A percentile compares a stretch with the other conserved stretches of the same genome.
phyloP scores from a whole-genome alignment of 2,888 invertebrate genomes.

The Eilema depressum region DNA sequence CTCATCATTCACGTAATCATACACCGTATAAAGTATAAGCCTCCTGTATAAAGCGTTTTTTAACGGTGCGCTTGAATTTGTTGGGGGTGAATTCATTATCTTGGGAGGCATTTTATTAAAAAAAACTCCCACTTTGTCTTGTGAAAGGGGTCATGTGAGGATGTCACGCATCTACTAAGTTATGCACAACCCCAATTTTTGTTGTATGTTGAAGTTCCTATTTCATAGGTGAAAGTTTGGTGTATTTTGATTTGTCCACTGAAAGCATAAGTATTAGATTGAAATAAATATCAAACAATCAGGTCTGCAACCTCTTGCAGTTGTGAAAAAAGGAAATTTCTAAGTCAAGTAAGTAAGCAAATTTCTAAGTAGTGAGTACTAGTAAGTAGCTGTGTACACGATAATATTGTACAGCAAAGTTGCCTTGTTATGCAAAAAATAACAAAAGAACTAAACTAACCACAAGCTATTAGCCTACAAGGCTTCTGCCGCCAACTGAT shows the following conservation, averaged over 20 bases:
- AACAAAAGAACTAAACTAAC: no score
- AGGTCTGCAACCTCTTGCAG: no score
- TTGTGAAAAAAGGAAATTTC: no score
- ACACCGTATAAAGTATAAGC: not conserved
- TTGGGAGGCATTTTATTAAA: not conserved
- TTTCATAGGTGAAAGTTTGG: no score
- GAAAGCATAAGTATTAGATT: no score
- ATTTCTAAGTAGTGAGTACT: no score
- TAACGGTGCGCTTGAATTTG: not conserved
- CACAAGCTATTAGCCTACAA: not conserved
- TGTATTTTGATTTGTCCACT: no score
- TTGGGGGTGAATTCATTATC: not conserved
- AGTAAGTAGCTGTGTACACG: no score
- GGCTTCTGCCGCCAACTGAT: not conserved
- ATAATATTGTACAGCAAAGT: no score
- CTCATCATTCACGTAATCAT: not conserved
- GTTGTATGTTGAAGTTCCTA: not conserved
- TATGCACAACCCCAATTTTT: not conserved
- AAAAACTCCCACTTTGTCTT: not conserved
- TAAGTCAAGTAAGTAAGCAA: no score
- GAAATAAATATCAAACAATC: no score
- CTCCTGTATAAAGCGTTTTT: not conserved
- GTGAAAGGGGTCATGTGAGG: not conserved
- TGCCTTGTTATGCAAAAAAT: no score
- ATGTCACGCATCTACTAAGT: not conserved